Base-by-base conservation (phyloP, 2,888 invertebrate genomes). In the Laspeyria flexula region DNA sequence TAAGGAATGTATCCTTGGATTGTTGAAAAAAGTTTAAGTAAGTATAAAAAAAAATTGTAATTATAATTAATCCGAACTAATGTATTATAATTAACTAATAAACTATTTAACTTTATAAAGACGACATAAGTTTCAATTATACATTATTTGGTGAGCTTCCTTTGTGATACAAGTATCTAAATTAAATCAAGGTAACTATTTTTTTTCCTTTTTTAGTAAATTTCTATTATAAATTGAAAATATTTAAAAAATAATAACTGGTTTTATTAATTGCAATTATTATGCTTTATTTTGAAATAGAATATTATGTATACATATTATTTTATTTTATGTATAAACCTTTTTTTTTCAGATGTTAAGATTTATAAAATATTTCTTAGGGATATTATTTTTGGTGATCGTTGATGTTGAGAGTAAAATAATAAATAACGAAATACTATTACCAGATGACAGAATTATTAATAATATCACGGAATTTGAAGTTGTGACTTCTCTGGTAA, bases 331-430 rank as follows among this genome's bases (percentile, higher is more conserved):
- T n/a, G n/a, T n/a, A n/a, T n/a, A n/a, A n/a, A n/a, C n/a, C n/a
- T n/a, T n/a, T n/a, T n/a, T n/a, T n/a, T 40, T 46, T 40, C 40
- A 46, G 46, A 46, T 46, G 46, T 18, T 21, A 7, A 29, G 23
- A 9, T 46, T 40, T 4, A 16, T 12, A 15, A 11, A n/a, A 16
- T 33, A 18, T 34, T n/a, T 13, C 18, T 5, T 29, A 27, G 25
- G 10, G 13, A 27, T 31, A 15, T 10, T 40, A 1, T 29, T 10
- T 13, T 27, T 34, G 18, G 10, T 40, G 9, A 6, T 25, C 3
- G 16, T 1, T 3, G 10, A 27, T 12, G 16, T 16, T 4, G 0
- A 12, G 15, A n/a, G 3, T 33, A 4, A 10, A 10, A 4, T 3
- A 11, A 11, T 1, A n/a, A 9, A 30, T 6, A 30, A 29, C 1